Evolutionary conservation across 2,113 vertebrate genomes (phyloP).

Genomic region (Atrichornis clamosus): DNA sequence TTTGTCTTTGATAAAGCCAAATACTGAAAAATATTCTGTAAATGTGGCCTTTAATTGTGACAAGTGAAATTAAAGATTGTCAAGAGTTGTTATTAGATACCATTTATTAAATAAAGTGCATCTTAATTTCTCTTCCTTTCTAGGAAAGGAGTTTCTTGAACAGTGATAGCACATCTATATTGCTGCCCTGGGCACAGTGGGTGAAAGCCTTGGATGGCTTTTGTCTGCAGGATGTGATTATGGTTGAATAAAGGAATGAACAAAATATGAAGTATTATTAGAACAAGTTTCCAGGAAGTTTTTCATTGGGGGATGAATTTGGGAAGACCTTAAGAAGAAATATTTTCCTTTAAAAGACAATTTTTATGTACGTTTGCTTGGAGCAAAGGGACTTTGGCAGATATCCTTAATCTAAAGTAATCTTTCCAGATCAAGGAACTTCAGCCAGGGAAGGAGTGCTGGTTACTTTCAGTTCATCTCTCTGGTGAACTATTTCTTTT

Average conservation of each 20-base stretch:
- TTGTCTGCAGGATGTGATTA: not conserved
- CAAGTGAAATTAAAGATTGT: not conserved
- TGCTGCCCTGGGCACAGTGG: not conserved
- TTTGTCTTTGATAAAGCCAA: not conserved
- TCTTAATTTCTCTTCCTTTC: not conserved
- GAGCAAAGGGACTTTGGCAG: not conserved
- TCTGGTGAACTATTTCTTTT: not conserved
- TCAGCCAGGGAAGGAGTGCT: not conserved
- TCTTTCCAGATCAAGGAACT: not conserved
- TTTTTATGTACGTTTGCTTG: not conserved
- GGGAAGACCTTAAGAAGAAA: not conserved
- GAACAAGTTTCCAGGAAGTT: not conserved
- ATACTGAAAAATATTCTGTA: not conserved
- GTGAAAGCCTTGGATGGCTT: not conserved
- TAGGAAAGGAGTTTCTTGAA: not conserved
- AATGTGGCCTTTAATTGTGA: not conserved
- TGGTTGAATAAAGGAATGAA: not conserved
- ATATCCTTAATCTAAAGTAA: not conserved
- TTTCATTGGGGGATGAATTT: not conserved
- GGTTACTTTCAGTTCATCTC: not conserved
- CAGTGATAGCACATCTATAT: not conserved
- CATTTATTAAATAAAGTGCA: not conserved
- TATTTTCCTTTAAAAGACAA: not conserved
- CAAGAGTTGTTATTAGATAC: not conserved
- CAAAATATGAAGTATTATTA: not conserved